Base-by-base conservation (phyloP, 2,113 vertebrate genomes). In the Oreotragus oreotragus region DNA sequence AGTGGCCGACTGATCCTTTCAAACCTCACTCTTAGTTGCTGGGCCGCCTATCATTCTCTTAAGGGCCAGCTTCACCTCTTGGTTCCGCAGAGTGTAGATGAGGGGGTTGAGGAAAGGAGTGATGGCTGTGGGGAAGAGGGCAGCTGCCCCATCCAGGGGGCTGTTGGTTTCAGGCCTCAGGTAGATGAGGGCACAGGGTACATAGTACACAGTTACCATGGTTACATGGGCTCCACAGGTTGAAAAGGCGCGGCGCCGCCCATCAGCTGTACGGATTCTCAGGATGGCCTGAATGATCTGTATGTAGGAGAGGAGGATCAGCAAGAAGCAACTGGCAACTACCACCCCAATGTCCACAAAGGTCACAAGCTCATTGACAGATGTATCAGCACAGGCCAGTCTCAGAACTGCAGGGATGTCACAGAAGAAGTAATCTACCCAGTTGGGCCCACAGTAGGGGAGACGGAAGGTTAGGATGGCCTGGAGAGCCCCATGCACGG, bases 361-460 rank as follows among this genome's bases (percentile, higher is more conserved):
- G 60, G 93, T 95, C 64, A 97, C 49, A n/a, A 84, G 0, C 58
- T 95, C 7, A 0, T 98, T 98, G 96, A 97, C 33, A 23, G 95
- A 12, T 21, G 97, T 98, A 11, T 98, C 94, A 7, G 98, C 96
- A 83, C 98, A 98, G 86, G 98, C 97, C 86, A 98, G 95, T 47
- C 73, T 98, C 66, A 98, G 17, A 53, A 98, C 97, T 2, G 98
- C 97, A 49, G 98, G 98, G 49, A 98, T 98, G 87, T 98, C 98
- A 36, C 98, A 98, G 86, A 98, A 98, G 94, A 98, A 98, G 88
- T 98, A 98, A 64, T 98, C 93, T 13, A 98, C 94, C 51, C 43
- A 90, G 36, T 98, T 98, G 92, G 98, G 97, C 28, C 98, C 98
- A 84, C 97, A 98, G 92, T 98, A 98, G 39, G 98, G 97, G 49